Evolutionary conservation across 2,888 invertebrate species (phyloP), one percentile per base, ranked within the genome.

Genomic region (Aricia artaxerxes): DNA sequence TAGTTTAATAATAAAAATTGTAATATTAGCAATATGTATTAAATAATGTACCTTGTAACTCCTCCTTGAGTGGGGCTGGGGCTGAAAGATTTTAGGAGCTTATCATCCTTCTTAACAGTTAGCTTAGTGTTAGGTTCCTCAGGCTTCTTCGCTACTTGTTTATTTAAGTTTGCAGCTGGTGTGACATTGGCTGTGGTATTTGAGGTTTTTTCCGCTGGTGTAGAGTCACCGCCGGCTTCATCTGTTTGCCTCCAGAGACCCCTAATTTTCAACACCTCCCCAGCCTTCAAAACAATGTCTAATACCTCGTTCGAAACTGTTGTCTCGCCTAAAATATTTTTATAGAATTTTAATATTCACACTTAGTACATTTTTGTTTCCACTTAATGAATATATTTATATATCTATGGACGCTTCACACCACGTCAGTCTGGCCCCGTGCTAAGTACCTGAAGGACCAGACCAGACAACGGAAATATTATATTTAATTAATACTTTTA

Each of bases 261-360:
- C 77, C 97, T 96, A 78, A 97, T 97, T 88, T 97, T 97, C 4
- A 98, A 90, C 16, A 97, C 96, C 87, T 98, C 97, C 0, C 98
- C 98, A 0, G 97, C 98, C 86, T 96, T 96, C 49, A 98, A 88
- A 1, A 98, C 97, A 82, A 96, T 97, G 83, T 97, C 97, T 80
- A 98, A 89, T 76, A 98, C 97, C 86, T 97, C 97, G 90, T 97
- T 97, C 79, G 97, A 97, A 49, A 98, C 97, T 73, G 97, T 97
- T 49, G 97, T 97, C 92, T 97, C 97, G 38, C 97, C 97, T 92
- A 89, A 88, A 87, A 86, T 73, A 73, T 40, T 49, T 49, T 49
- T 49, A 49, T 11, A 49, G 11, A 1, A 9, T 49, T 49, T 49
- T 49, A 3, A 11, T 49, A 49, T 49, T 49, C 2, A 44, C 44